These are phyloP conservation scores for Prunella fulvescens DNA, from an alignment of 2,113 vertebrate species.

Conservation along the genomic window DNA sequence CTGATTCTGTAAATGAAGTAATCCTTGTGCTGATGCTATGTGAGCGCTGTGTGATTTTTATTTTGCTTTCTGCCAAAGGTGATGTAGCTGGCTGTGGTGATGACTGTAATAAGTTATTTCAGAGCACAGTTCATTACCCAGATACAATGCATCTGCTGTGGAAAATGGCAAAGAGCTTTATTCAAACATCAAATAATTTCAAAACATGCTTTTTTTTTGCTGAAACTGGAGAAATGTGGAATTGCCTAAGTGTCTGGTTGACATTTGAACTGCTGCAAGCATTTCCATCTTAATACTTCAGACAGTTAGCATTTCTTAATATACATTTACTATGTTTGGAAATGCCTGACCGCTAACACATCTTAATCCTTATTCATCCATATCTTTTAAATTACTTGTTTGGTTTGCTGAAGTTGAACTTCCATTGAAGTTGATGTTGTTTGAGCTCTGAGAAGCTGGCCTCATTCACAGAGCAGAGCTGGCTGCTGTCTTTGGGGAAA, in stretches of 20 bases:
- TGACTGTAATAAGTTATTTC: neutral
- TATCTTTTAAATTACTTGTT: neutral
- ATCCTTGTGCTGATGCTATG: neutral
- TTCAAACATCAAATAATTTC: neutral
- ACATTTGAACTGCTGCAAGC: neutral
- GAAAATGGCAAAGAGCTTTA: neutral
- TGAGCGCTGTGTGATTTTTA: neutral
- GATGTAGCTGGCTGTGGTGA: neutral
- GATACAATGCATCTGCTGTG: neutral
- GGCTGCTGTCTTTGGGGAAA: neutral
- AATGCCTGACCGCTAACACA: neutral
- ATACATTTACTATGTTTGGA: neutral
- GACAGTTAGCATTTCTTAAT: neutral
- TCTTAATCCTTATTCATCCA: neutral
- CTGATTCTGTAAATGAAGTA: neutral
- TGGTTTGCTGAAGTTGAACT: neutral
- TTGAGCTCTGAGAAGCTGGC: neutral
- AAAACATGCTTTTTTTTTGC: neutral
- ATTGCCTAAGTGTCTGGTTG: neutral
- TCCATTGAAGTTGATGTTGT: neutral
- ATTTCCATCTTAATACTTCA: neutral
- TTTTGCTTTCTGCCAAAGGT: neutral
- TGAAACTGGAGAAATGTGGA: neutral
- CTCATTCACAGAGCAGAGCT: neutral
- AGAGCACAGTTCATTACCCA: slow-evolving; percentile 1